Evolutionary conservation across 64 coral and sea anemone species (phyloP), one percentile per base, ranked within the genome.

Genomic region (Actinia equina): DNA sequence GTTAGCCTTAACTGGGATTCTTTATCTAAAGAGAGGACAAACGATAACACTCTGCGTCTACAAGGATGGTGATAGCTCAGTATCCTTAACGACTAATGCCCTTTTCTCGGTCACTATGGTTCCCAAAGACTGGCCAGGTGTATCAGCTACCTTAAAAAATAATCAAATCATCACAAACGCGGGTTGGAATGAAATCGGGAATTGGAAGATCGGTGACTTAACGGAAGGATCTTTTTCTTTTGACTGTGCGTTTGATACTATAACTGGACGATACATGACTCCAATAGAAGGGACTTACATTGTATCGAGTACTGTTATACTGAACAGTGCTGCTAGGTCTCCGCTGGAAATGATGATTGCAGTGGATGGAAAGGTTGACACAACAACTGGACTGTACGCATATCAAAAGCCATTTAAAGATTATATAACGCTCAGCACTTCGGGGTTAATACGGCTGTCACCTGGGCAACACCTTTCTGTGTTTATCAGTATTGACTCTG

Each of bases 221-320:
- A 22, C 22, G 1, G n/a, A 63, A 0, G 83, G 83, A 22, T 27
- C 17, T 7, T 85, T 85, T 20, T 85, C 83, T 27, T 85, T 85
- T 85, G 83, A 85, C 23, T 51, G 59, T 43, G 44, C 83, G 12
- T 85, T 85, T 43, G 16, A 85, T 85, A 27, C 9, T 42, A 2
- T 62, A 23, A 60, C 56, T 16, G 83, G 83, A 60, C 83, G 83
- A 5, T 85, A 85, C 26, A 56, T 62, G 0, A 53, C 13, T 61
- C 83, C 83, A 58, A 25, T 85, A 58, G 51, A 85, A 20, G 83
- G 83, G 14, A 85, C 59, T 9, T 85, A 85, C 26, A 85, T 85
- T 7, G 59, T 85, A 37, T 85, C 83, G 1, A 60, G 83, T 44
- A 42, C 20, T 61, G 6, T 85, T 53, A 62, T 58, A 22, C 17